Evolutionary conservation across 2,797 vertebrate genomes (phyloP).

Genomic region (Diplodus puntazzo): DNA sequence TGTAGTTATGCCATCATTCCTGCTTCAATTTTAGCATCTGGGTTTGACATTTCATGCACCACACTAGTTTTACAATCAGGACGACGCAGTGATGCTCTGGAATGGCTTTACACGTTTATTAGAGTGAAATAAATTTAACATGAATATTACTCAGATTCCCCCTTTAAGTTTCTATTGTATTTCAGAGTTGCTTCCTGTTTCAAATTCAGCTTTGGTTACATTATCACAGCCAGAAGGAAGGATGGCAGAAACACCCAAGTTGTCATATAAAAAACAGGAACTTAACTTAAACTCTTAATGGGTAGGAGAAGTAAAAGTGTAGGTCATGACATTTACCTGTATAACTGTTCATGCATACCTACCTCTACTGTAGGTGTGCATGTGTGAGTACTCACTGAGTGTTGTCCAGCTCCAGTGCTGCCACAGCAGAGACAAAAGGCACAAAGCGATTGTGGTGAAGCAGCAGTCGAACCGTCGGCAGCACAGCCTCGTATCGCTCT

Average conservation of each 20-base stretch:
- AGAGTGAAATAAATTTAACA: background rate
- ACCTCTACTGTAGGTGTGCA: background rate
- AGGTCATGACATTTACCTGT: conserved; percentile 1
- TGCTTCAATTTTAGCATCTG: background rate
- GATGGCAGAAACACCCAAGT: background rate
- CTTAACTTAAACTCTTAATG: conserved; percentile 5
- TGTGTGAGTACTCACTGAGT: conserved; percentile 91
- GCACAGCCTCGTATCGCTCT: conserved; percentile 93
- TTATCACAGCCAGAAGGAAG: background rate
- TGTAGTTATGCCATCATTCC: background rate
- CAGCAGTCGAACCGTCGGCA: conserved; percentile 94
- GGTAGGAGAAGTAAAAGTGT: conserved; percentile 25
- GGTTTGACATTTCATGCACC: background rate
- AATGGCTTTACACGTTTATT: background rate
- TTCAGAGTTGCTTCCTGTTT: conserved; percentile 29
- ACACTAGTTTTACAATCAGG: background rate
- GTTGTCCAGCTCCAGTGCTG: conserved; percentile 94
- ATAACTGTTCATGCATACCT: background rate
- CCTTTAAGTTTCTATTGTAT: background rate
- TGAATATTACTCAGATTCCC: background rate
- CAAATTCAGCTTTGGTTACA: background rate
- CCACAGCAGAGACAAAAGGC: conserved; percentile 93
- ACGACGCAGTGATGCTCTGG: background rate
- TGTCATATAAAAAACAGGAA: conserved; percentile 11
- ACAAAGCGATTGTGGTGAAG: conserved; percentile 96